A percentile compares a stretch with the other conserved stretches of the same genome.
These are phyloP conservation scores for Diogma glabrata DNA, from an alignment of 2,888 invertebrate genomes.

Conservation along the genomic window DNA sequence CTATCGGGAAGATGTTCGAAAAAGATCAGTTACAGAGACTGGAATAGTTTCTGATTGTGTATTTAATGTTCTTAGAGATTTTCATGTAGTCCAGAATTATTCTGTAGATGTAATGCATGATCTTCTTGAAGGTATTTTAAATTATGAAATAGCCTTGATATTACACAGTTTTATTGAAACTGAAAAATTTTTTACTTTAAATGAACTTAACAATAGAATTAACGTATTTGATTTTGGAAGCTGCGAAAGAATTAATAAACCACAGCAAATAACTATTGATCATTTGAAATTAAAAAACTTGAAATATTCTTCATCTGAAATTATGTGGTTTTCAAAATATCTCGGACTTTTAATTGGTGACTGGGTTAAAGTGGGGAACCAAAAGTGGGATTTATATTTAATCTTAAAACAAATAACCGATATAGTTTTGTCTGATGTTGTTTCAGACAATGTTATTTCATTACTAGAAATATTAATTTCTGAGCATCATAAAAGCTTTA, in stretches of 20 bases:
- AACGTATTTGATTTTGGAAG: constrained; percentile 10
- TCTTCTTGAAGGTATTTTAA: constrained; percentile 11
- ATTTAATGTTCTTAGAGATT: constrained; percentile 15
- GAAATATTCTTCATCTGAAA: constrained; percentile 12
- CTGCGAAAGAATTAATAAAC: constrained; percentile 9
- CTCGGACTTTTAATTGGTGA: constrained; percentile 12
- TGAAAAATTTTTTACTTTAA: constrained; percentile 12
- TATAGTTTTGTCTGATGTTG: not conserved
- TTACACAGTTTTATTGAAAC: constrained; percentile 8
- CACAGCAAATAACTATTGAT: constrained; percentile 6
- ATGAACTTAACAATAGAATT: constrained; percentile 7
- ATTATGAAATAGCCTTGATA: constrained; percentile 9
- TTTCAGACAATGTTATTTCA: not conserved
- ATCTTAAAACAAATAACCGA: constrained; percentile 13
- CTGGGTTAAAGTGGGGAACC: constrained; percentile 3
- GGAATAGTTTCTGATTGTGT: constrained; percentile 16
- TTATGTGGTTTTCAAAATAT: constrained; percentile 10
- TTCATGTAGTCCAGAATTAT: constrained; percentile 14
- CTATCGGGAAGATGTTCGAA: constrained; percentile 11
- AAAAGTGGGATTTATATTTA: constrained; percentile 9
- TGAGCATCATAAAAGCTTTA: constrained; percentile 6
- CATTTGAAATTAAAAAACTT: constrained; percentile 4
- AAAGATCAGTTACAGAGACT: constrained; percentile 11
- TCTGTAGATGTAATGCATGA: constrained; percentile 4
- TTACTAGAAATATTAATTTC: constrained; percentile 1